Percentiles rank a stretch among this genome's conserved stretches.
Evolutionary conservation across 2,888 invertebrate genomes (phyloP).

Genomic region (Smittia aterrima): DNA sequence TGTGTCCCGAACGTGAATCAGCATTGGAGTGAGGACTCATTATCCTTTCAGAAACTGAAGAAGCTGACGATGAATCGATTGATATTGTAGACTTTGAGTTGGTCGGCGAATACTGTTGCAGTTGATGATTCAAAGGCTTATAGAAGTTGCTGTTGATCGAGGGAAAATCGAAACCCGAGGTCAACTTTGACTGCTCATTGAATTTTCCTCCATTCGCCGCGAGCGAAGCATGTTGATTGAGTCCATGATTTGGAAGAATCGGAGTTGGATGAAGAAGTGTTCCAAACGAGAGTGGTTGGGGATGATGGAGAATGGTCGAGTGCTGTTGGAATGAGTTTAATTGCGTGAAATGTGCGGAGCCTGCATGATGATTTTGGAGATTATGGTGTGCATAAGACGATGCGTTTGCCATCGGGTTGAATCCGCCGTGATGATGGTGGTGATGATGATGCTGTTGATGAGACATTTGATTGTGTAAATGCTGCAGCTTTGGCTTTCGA

Average conservation of each 20-base stretch:
- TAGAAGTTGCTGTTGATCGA: slow-evolving; percentile 40
- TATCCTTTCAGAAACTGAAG: slow-evolving; percentile 28
- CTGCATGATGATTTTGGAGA: slow-evolving; percentile 43
- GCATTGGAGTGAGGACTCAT: slow-evolving; percentile 36
- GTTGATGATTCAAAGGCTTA: slow-evolving; percentile 32
- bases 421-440: slow-evolving; percentile 45
- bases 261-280: slow-evolving; percentile 50
- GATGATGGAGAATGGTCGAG: slow-evolving; percentile 46
- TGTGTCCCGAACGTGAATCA: slow-evolving; percentile 28
- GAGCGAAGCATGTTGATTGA: slow-evolving; percentile 55
- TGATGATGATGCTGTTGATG: slow-evolving; percentile 48
- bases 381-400: slow-evolving; percentile 44
- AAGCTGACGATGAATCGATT: slow-evolving; percentile 41
- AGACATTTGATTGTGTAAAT: slow-evolving; percentile 61
- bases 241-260: slow-evolving; percentile 47
- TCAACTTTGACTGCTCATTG: slow-evolving; percentile 15
- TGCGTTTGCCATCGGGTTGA: slow-evolving; percentile 41
- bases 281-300: slow-evolving; percentile 48
- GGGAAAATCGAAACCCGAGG: slow-evolving; percentile 33
- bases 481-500: slow-evolving; percentile 83
- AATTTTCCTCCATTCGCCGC: slow-evolving; percentile 46
- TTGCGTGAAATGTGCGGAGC: slow-evolving; percentile 29
- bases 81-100: slow-evolving; percentile 37
- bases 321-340: slow-evolving; percentile 39
- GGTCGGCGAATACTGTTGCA: slow-evolving; percentile 35